Evolutionary conservation across 1,140 invertebrate species (phyloP), one percentile per base, ranked within the genome.

Genomic region (Sminthurinus signatus): DNA sequence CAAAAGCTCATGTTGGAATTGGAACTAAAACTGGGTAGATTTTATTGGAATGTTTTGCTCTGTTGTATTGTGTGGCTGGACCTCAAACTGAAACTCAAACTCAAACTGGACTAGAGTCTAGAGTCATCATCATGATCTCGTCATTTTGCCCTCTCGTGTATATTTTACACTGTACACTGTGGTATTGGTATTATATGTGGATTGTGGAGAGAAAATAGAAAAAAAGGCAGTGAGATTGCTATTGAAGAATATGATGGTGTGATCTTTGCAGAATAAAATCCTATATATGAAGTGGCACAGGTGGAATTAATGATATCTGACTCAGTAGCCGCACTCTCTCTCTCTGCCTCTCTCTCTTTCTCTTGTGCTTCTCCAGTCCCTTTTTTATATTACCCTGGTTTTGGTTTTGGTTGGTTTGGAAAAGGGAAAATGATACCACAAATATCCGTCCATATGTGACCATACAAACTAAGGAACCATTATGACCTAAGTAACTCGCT

Each of bases 261-360:
- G 60, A 67, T 64, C 66, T 60, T 64, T 42, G 61, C 46, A 61
- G 51, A 68, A 68, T 64, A 64, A 64, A 64, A 62, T 64, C 61
- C 60, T 42, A 64, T 58, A 43, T 63, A 68, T 68, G 61, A 68
- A 68, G 56, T 68, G 62, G 66, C 66, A 64, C 66, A 68, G 66
- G 66, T 68, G 66, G 61, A 60, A 39, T 51, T 68, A 61, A 68
- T 68, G 66, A 68, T 55, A 56, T 64, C 62, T 60, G 57, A 64
- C 48, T 62, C 64, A 66, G 64, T 65, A 56, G 54, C 54, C 21
- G 44, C 52, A 58, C 64, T 62, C 59, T 56, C n/a, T 50, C 8
- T 12, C 5, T 42, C 42, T 52, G 32, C 52, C 36, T 48, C 60
- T 56, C 60, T 61, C 44, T 36, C 19, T 36, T 2, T 60, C 10